These are phyloP conservation scores for Bellardia pandia DNA, from an alignment of 2,888 invertebrate genomes.

Conservation along the genomic window DNA sequence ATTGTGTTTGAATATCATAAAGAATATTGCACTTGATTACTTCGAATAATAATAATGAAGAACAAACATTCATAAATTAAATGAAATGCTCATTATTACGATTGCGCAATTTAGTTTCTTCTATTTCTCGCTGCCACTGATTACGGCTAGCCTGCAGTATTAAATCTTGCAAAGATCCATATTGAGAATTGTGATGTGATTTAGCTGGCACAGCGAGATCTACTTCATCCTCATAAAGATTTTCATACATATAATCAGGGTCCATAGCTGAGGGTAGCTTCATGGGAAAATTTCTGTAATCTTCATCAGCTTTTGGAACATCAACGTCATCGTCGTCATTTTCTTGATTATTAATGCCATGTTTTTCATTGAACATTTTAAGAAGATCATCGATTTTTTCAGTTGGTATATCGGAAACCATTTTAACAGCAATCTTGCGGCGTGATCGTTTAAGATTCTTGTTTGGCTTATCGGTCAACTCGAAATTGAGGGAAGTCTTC, in stretches of 20 bases:
- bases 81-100: constrained; percentile 75
- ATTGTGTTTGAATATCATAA: neutral
- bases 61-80: constrained; percentile 51
- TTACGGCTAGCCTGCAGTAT: constrained; percentile 78
- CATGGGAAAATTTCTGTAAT: constrained; percentile 59
- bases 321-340: constrained; percentile 64
- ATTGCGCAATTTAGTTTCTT: constrained; percentile 77
- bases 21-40: constrained; percentile 51
- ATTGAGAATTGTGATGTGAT: constrained; percentile 77
- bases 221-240: constrained; percentile 79
- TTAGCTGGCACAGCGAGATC: constrained; percentile 77
- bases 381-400: constrained; percentile 78
- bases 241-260: constrained; percentile 78
- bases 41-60: constrained; percentile 6
- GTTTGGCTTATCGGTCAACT: constrained; percentile 74
- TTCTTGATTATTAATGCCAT: constrained; percentile 72
- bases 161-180: constrained; percentile 80
- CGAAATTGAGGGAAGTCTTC: constrained; percentile 78
- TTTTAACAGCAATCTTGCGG: constrained; percentile 78
- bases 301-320: constrained; percentile 67
- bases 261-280: constrained; percentile 70
- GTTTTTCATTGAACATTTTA: constrained; percentile 77
- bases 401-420: constrained; percentile 80
- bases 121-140: constrained; percentile 77
- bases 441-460: constrained; percentile 76